phyloP scores from a whole-genome alignment of 2,797 vertebrate genomes.

The Echiichthys vipera region DNA sequence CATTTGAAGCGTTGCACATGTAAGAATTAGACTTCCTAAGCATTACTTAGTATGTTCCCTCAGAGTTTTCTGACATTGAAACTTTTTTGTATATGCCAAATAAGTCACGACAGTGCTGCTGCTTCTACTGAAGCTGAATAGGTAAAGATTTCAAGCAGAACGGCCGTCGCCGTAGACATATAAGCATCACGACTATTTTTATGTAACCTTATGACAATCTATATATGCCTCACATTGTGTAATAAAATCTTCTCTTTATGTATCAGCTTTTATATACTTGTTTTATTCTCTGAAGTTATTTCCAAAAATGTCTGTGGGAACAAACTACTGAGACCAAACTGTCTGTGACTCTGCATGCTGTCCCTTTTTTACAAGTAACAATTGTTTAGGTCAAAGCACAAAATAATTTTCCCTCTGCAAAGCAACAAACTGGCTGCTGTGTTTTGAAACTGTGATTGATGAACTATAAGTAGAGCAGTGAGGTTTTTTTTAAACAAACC shows the following conservation, averaged over 20 bases:
- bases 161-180: neutral
- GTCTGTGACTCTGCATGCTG: conserved; percentile 15
- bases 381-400: neutral
- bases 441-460: conserved; percentile 18
- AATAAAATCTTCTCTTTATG: conserved; percentile 52
- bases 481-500: conserved; percentile 21
- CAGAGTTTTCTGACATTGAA: neutral
- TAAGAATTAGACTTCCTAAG: neutral
- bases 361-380: neutral
- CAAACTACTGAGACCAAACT: neutral
- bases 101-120: neutral
- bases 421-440: neutral
- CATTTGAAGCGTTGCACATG: conserved; percentile 23
- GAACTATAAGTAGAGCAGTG: conserved; percentile 1
- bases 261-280: conserved; percentile 10
- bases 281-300: conserved; percentile 9
- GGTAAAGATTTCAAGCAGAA: too few species aligned
- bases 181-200: neutral
- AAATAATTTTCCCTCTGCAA: neutral
- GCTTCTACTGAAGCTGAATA: conserved; percentile 1
- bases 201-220: conserved; percentile 8
- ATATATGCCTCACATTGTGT: conserved; percentile 18
- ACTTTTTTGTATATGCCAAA: neutral
- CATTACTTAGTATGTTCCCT: conserved; percentile 1
- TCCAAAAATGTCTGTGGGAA: conserved; percentile 2